Base-by-base conservation (phyloP, 2,888 invertebrate species). In the Cryptus armator region DNA sequence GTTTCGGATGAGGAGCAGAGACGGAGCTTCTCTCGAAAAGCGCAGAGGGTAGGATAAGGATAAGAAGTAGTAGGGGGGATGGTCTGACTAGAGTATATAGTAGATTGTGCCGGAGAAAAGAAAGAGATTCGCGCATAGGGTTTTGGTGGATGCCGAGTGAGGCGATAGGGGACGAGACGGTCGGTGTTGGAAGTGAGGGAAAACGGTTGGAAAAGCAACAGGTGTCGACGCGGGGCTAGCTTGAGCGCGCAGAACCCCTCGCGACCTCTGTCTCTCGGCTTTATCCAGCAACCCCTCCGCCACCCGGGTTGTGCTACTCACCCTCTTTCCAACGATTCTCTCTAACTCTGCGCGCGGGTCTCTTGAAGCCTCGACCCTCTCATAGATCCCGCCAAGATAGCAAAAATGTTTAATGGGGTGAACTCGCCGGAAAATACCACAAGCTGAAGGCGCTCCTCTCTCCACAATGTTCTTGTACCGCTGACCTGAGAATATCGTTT, bases 341-440 rank as follows among this genome's bases (percentile, higher is more conserved):
- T 67, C 83, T 68, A 37, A 78, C 76, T 82, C 68, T 67, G 44
- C 81, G 76, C 86, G 84, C 77, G 62, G 64, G 64, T 81, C 82
- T 86, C 68, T 77, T 72, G 53, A 78, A 82, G 70, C 83, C 83
- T 86, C 87, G 86, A 87, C 88, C 87, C 88, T 88, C 88, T 82
- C 88, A 87, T 90, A 89, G 91, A 91, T 92, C 89, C 90, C 87
- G 84, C 89, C 89, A 89, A 92, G 92, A 93, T 92, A 93, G 92
- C 90, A 91, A 91, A 92, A 92, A 93, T 92, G 92, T 92, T 92
- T 93, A 93, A 93, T 93, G 93, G 93, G 91, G 93, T 93, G 93
- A 93, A 93, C 92, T 93, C 93, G 89, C 88, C 88, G 92, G 93
- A 93, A 93, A 93, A 93, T 93, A 91, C 91, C 90, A 83, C 88